A percentile compares a stretch with the other conserved stretches of the same genome.
Evolutionary conservation across 2,888 invertebrate genomes (phyloP).

Genomic region (Colletes collaris): DNA sequence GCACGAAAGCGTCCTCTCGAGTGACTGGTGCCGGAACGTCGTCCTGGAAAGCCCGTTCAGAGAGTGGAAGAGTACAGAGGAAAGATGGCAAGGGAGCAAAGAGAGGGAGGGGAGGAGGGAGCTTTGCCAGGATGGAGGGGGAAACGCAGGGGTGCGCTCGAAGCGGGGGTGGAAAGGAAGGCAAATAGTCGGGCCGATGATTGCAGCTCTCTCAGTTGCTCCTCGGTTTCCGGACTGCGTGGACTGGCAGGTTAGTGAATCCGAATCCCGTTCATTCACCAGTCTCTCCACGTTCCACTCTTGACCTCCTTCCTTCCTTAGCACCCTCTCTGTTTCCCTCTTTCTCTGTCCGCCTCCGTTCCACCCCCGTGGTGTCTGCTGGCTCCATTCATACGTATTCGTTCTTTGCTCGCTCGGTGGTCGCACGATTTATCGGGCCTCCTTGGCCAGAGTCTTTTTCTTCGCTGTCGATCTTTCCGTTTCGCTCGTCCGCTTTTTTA

Average conservation of each 20-base stretch:
- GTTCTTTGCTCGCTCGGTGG: conserved; percentile 40
- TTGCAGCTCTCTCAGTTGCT: conserved; percentile 78
- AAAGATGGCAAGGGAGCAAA: conserved; percentile 6
- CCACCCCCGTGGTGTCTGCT: conserved; percentile 33
- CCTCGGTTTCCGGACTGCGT: conserved; percentile 81
- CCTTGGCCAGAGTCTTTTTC: background rate
- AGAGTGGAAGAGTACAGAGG: background rate
- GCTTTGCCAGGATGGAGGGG: conserved; percentile 18
- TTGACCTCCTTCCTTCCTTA: conserved; percentile 57
- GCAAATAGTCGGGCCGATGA: conserved; percentile 66
- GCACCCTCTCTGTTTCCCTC: conserved; percentile 28
- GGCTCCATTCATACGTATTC: conserved; percentile 38
- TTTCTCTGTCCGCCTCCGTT: conserved; percentile 17
- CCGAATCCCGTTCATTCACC: conserved; percentile 75
- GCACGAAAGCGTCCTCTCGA: conserved; percentile 3
- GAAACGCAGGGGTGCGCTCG: conserved; percentile 49
- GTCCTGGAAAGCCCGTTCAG: conserved; percentile 5
- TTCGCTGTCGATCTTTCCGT: background rate
- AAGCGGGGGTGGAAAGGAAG: conserved; percentile 66
- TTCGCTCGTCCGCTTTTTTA: background rate
- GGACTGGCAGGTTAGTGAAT: conserved; percentile 78
- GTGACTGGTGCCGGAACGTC: conserved; percentile 4
- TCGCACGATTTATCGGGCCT: conserved; percentile 24
- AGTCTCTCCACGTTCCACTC: conserved; percentile 56
- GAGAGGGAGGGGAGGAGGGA: background rate